Conservation (phyloP, 2,888 invertebrate species). For the Tubiluchus corallicola region DNA sequence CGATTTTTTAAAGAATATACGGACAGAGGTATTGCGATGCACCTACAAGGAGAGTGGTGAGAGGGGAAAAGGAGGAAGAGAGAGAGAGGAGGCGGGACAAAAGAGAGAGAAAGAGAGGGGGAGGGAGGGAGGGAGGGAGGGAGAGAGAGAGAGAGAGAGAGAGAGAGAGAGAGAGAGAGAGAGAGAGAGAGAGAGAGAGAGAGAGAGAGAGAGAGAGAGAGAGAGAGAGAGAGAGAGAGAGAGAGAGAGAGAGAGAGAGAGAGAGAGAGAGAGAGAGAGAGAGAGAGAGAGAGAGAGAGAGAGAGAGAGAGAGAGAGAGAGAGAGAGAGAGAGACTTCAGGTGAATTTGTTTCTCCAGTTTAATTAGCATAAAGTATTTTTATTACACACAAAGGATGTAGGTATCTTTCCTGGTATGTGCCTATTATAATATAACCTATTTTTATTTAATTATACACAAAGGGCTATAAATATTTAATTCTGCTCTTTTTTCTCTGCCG, state of each 20-base stretch:
- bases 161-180: slow-evolving; percentile 3
- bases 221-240: slow-evolving; percentile 3
- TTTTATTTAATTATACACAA: no score
- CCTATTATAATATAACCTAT: no score
- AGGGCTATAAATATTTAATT: no score
- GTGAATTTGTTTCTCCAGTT: no score
- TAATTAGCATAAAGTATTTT: no score
- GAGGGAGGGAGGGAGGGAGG: slow-evolving; percentile 3
- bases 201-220: slow-evolving; percentile 3
- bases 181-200: neutral
- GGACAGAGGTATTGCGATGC: no score
- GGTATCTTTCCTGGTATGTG: no score
- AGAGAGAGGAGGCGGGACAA: neutral
- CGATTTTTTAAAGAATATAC: no score
- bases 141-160: slow-evolving; percentile 3
- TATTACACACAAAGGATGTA: no score
- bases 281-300: slow-evolving; percentile 1
- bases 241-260: neutral
- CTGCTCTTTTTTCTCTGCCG: no score
- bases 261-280: slow-evolving; percentile 1
- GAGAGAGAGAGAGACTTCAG: slow-evolving; percentile 3
- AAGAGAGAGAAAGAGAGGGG: slow-evolving; percentile 3
- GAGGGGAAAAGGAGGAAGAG: no score
- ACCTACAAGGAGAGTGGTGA: no score
- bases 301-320: slow-evolving; percentile 3